Conservation (phyloP, 2,888 invertebrate genomes). For the Aphodius granarius region DNA sequence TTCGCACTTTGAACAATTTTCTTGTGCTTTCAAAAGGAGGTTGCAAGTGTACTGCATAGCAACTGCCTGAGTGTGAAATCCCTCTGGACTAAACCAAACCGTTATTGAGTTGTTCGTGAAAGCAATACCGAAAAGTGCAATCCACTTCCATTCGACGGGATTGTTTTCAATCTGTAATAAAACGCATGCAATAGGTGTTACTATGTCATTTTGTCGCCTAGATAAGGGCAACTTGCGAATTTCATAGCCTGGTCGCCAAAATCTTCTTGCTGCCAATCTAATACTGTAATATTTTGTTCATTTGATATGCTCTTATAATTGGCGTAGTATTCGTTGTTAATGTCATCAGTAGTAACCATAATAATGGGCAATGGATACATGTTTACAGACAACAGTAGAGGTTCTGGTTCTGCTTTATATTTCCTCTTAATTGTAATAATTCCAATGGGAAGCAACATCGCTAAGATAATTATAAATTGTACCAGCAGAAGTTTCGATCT, state of each 20-base stretch:
- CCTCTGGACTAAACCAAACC: slow-evolving; percentile 76
- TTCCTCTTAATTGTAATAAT: not conserved
- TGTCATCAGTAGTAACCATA: not conserved
- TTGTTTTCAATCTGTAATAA: not conserved
- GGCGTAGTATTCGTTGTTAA: not conserved
- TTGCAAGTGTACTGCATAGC: slow-evolving; percentile 65
- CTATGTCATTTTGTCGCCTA: not conserved
- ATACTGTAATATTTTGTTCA: not conserved
- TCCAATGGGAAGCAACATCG: not conserved
- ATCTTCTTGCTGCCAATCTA: slow-evolving; percentile 1
- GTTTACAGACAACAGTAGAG: not conserved
- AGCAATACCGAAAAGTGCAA: slow-evolving; percentile 55
- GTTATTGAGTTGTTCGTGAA: slow-evolving; percentile 53
- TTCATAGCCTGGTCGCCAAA: not conserved
- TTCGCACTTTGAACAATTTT: slow-evolving; percentile 35
- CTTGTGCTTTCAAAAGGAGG: slow-evolving; percentile 55
- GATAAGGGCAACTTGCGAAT: not conserved
- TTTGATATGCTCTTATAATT: not conserved
- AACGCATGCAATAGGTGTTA: not conserved
- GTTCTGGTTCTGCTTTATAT: too few species aligned
- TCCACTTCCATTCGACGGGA: not conserved
- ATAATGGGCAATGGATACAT: not conserved
- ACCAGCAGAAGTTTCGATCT: not conserved
- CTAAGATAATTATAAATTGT: not conserved
- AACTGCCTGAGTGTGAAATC: slow-evolving; percentile 69